Evolutionary conservation across 2,888 invertebrate genomes (phyloP), one percentile per base, ranked within the genome.

Genomic region (Perizoma flavofasciatum): DNA sequence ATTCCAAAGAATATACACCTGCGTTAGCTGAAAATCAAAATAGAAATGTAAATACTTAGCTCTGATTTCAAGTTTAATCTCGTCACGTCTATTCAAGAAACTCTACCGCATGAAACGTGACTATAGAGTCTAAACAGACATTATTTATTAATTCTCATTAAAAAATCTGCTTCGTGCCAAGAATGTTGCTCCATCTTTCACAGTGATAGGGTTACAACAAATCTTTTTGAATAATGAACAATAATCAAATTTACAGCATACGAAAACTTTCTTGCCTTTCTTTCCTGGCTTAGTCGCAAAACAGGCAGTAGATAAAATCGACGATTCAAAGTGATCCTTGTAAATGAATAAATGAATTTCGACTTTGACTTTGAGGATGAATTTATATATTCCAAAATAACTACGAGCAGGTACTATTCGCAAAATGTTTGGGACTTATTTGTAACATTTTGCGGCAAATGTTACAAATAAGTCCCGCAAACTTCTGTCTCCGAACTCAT

Each of bases 61-160:
- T 3, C 22, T 22, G 1, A 2, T 22, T 22, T 22, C 22, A 22
- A 22, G 22, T 2, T 22, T 22, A 22, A 22, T 22, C 22, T 22
- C 22, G 22, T 22, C 22, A 22, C 22, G 22, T 22, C 22, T 22
- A 22, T 22, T 22, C 22, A 22, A n/a, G n/a, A n/a, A 6, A 39
- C 9, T 39, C 39, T 39, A 39, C 46, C 47, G 48, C 41, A 4
- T 22, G 22, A 22, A 22, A 22, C 22, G 22, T 22, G 22, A 22
- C 22, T 22, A 22, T 22, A 22, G 22, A 46, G 10, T n/a, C 33
- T 48, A 35, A 41, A 48, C 54, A 48, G 47, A 48, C 45, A 45
- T 45, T 45, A 45, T 45, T 45, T 45, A 45, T 45, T 45, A 22
- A 45, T 32, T 45, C n/a, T 45, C 6, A 45, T 11, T 45, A 4